A percentile compares a stretch with the other conserved stretches of the same genome.
Evolutionary conservation across 2,888 invertebrate genomes (phyloP).

Genomic region (Agrochola lychnidis): DNA sequence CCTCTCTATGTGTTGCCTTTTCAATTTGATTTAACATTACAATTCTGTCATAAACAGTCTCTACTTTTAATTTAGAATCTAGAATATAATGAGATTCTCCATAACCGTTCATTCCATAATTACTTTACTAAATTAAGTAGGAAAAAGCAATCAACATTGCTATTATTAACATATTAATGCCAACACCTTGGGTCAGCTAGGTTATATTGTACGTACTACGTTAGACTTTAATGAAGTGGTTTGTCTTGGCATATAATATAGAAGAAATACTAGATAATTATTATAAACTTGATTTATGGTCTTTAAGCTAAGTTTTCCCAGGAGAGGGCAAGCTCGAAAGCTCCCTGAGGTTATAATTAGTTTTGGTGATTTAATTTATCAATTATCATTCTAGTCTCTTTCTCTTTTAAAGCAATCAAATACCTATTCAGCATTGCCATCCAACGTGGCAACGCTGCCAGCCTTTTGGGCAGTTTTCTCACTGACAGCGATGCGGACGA

Average conservation of each 20-base stretch:
- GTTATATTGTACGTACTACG: background rate
- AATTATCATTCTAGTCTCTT: too few relatives aligned
- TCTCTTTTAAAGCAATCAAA: too few relatives aligned
- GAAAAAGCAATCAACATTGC: slow-evolving; percentile 8
- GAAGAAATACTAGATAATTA: background rate
- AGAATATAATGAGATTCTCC: background rate
- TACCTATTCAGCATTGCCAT: too few relatives aligned
- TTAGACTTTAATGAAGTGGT: slow-evolving; percentile 21
- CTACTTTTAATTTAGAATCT: background rate
- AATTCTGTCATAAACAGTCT: background rate
- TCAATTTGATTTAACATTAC: background rate
- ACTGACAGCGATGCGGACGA: too few relatives aligned
- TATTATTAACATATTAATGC: slow-evolving; percentile 3
- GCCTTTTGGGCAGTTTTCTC: too few relatives aligned
- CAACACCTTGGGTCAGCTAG: slow-evolving; percentile 1
- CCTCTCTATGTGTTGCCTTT: background rate
- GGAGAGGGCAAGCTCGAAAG: background rate
- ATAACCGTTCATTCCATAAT: background rate
- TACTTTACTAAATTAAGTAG: background rate
- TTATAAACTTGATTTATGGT: background rate
- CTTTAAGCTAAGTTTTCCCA: background rate
- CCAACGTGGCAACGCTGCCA: too few relatives aligned
- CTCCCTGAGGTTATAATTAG: background rate
- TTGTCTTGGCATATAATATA: slow-evolving; percentile 26
- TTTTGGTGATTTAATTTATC: background rate